Conservation (phyloP, 2,113 vertebrate genomes). For the Lampris incognitus region DNA sequence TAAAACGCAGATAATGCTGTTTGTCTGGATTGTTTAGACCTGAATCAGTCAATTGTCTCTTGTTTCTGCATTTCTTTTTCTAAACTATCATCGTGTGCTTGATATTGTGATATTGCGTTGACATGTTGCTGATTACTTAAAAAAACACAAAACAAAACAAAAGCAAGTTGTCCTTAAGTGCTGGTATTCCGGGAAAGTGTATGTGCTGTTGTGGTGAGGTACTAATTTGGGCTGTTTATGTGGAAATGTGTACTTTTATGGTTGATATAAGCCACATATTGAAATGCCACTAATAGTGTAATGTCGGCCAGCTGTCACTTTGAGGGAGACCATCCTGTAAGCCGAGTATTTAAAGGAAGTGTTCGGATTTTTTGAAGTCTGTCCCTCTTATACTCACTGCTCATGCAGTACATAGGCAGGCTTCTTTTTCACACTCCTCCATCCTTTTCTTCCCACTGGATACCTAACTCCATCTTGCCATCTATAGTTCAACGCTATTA, state of each 20-base stretch:
- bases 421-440: no score
- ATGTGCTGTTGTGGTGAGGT: conserved; percentile 19
- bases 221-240: conserved; percentile 34
- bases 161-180: conserved; percentile 23
- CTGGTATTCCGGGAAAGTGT: background rate
- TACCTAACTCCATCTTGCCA: no score
- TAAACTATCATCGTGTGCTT: conserved; percentile 33
- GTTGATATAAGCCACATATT: conserved; percentile 10
- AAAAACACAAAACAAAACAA: background rate
- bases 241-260: background rate
- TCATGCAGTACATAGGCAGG: no score
- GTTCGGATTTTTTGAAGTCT: no score
- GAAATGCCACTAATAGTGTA: conserved; percentile 15
- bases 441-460: no score
- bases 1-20: conserved; percentile 26
- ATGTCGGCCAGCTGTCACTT: background rate
- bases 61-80: conserved; percentile 11
- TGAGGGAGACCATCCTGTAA: no score
- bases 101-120: conserved; percentile 23
- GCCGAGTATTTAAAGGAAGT: no score
- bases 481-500: no score
- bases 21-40: conserved; percentile 2
- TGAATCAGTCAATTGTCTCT: conserved; percentile 30
- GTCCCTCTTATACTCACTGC: no score
- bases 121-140: conserved; percentile 39